phyloP scores from a whole-genome alignment of 1,140 invertebrate genomes.

The Drosophila sproati region DNA sequence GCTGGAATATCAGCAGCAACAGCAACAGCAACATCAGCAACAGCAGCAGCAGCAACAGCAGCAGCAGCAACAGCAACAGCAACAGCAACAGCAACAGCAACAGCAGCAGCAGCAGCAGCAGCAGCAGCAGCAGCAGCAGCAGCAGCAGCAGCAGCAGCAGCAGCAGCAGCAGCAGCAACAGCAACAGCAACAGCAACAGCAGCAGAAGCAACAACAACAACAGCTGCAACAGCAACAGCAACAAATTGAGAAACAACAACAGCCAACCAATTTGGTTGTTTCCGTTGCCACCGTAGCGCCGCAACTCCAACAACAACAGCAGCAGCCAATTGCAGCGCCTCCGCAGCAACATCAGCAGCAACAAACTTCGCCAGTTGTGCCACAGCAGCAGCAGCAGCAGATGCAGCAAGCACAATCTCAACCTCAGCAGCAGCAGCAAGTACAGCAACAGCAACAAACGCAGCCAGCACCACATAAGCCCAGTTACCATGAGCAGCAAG shows the following conservation, averaged over 20 bases:
- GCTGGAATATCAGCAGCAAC: constrained; percentile 32
- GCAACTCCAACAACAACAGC: constrained; percentile 45
- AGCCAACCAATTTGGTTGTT: constrained; percentile 41
- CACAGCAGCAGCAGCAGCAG: constrained; percentile 22
- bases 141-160: background rate
- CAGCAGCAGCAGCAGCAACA: constrained; percentile 41
- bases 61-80: constrained; percentile 23
- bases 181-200: constrained; percentile 32
- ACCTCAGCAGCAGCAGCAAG: constrained; percentile 24
- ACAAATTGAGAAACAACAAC: constrained; percentile 44
- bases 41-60: constrained; percentile 32
- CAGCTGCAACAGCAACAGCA: constrained; percentile 35
- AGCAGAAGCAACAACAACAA: constrained; percentile 21
- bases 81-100: constrained; percentile 17
- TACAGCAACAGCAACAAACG: constrained; percentile 59
- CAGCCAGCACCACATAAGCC: constrained; percentile 32
- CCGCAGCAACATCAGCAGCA: constrained; percentile 43
- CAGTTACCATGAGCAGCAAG: constrained; percentile 25
- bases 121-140: constrained; percentile 26
- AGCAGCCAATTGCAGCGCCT: constrained; percentile 1
- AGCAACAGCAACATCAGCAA: constrained; percentile 16
- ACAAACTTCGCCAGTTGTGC: constrained; percentile 23
- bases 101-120: constrained; percentile 34
- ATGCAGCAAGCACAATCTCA: constrained; percentile 9
- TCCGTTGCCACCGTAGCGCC: constrained; percentile 59